A percentile compares a stretch with the other conserved stretches of the same genome.
These are phyloP conservation scores for Magallana nippona DNA, from an alignment of 2,888 invertebrate genomes.

Conservation along the genomic window DNA sequence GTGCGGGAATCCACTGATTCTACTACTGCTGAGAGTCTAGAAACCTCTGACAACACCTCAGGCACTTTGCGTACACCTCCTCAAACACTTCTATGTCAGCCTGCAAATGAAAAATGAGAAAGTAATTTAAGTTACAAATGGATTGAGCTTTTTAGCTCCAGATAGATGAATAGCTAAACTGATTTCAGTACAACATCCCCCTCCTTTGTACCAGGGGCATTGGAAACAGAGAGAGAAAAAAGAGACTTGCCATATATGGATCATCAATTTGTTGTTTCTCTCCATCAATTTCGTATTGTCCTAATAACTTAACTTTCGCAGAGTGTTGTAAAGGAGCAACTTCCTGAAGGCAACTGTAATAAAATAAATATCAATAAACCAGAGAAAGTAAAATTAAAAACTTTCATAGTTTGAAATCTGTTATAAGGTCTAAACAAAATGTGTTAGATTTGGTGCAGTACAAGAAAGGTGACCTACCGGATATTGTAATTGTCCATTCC, in stretches of 20 bases:
- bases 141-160: no score
- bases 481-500: constrained; percentile 31
- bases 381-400: no score
- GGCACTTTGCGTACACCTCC: constrained; percentile 29
- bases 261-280: constrained; percentile 10
- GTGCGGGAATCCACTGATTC: no score
- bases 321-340: neutral
- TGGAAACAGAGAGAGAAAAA: neutral
- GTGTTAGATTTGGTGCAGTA: neutral
- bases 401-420: no score
- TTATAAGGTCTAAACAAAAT: neutral
- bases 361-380: neutral
- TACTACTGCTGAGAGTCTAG: neutral
- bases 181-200: no score
- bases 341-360: neutral
- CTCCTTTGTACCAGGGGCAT: neutral
- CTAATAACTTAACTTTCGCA: constrained; percentile 11
- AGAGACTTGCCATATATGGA: constrained; percentile 30
- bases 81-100: constrained; percentile 28
- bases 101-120: neutral
- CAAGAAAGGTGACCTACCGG: neutral
- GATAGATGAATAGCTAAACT: no score
- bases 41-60: constrained; percentile 36
- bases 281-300: neutral
- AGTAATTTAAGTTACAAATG: no score